These are phyloP conservation scores for Melinopterus prodromus DNA, from an alignment of 2,888 invertebrate species.

Conservation along the genomic window DNA sequence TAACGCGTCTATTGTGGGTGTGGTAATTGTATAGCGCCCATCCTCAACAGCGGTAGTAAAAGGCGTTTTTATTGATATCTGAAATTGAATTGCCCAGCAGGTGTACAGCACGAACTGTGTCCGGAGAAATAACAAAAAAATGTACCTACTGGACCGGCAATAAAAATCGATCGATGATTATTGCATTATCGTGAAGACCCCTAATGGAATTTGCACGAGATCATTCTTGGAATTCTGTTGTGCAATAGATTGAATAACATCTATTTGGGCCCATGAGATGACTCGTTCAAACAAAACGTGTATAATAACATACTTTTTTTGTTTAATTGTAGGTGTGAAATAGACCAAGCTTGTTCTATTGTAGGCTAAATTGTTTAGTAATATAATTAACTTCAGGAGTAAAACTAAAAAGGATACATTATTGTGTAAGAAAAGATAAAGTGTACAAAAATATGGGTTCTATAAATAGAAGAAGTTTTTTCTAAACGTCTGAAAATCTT, in stretches of 20 bases:
- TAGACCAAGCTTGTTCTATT: no score
- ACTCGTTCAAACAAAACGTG: not conserved
- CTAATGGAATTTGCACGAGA: not conserved
- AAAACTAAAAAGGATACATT: no score
- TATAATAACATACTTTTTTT: not conserved
- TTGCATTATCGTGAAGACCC: not conserved
- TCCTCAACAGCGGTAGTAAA: not conserved
- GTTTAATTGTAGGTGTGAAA: no score
- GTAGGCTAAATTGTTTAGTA: no score
- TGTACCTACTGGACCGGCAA: not conserved
- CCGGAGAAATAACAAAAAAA: not conserved
- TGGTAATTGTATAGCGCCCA: constrained; percentile 4
- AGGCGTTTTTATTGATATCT: constrained; percentile 4
- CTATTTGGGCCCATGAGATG: not conserved
- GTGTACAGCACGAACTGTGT: not conserved
- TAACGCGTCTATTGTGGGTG: not conserved
- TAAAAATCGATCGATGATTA: not conserved
- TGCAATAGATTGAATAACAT: not conserved
- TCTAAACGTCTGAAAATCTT: no score
- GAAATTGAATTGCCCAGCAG: constrained; percentile 4
- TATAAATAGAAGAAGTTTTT: no score
- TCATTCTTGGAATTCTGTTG: not conserved
- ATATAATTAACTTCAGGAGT: no score
- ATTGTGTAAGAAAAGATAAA: no score
- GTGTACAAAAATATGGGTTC: no score